Evolutionary conservation across 2,113 vertebrate species (phyloP), one percentile per base, ranked within the genome.

Genomic region (Pseudorectes ferrugineus): DNA sequence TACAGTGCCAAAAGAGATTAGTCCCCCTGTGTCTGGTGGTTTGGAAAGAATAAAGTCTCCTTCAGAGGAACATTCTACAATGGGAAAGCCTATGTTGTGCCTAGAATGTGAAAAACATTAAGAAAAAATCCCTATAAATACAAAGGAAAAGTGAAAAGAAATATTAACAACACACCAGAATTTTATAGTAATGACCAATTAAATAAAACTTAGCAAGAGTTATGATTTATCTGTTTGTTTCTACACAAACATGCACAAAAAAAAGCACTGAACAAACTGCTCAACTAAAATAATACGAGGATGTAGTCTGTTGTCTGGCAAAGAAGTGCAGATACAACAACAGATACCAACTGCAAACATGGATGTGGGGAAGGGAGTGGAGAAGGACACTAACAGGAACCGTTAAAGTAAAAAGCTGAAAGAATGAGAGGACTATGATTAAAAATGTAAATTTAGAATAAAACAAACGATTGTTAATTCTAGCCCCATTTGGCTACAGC

Each of bases 11-110:
- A 99, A 98, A 40, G 97, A 98, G 35, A 99, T 96, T 7, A 99
- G 96, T 24, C 98, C 98, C 5, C 98, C 98, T 3, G 97, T 98
- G 17, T 94, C 88, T 5, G 98, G 98, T 28, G 98, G 98, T 78
- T 99, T 99, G 77, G 97, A 98, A 62, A 99, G 95, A 26, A 97
- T 71, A 71, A 99, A 98, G 87, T 98, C 97, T 51, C 99, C 99
- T 93, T 98, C 98, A 35, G 97, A 81, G 33, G 97, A 98, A 65
- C 98, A 98, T 71, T 98, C 98, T 21, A 98, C 97, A 93, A 98
- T 97, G 1, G 98, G 98, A 96, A 99, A 99, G 7, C 99, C 98
- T 75, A 99, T 98, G 96, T 98, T 98, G 93, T 99, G 98, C 99
- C 99, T 99, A 91, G 33, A 92, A 88, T 36, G 59, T 54, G 51